phyloP scores from a whole-genome alignment of 2,113 vertebrate genomes.

The Willisornis vidua region DNA sequence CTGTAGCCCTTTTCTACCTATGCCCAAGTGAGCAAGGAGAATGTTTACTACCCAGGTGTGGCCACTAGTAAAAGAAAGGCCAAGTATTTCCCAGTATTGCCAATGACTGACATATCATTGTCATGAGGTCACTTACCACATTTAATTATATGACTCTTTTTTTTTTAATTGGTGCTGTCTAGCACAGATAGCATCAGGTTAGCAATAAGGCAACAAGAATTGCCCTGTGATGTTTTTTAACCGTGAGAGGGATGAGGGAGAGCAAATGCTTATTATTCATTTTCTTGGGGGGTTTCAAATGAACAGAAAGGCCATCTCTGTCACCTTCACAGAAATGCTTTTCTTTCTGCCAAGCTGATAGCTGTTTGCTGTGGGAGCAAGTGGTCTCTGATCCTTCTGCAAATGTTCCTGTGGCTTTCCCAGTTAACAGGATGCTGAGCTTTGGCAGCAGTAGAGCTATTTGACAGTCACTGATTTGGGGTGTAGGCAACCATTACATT shows the following conservation, averaged over 20 bases:
- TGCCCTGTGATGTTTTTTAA: not conserved
- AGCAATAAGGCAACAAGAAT: not conserved
- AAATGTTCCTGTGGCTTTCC: not conserved
- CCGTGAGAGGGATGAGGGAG: not conserved
- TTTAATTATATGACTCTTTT: not conserved
- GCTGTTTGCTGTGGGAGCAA: not conserved
- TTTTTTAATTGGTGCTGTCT: not conserved
- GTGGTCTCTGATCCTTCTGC: not conserved
- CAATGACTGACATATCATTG: not conserved
- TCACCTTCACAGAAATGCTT: not conserved
- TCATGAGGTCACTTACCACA: not conserved
- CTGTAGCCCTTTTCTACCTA: not conserved
- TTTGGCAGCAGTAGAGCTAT: not conserved
- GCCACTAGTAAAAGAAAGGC: not conserved
- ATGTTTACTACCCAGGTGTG: not conserved
- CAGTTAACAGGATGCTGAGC: fast-evolving
- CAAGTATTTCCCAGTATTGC: not conserved
- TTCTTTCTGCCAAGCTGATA: not conserved
- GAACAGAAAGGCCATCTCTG: not conserved
- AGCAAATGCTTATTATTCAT: not conserved
- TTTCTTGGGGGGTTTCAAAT: not conserved
- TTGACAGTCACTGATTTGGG: not conserved
- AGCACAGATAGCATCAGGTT: not conserved
- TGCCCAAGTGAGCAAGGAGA: not conserved
- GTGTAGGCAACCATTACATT: too few species aligned